Base-by-base conservation (phyloP, 2,797 vertebrate genomes). In the Tenualosa ilisha region DNA sequence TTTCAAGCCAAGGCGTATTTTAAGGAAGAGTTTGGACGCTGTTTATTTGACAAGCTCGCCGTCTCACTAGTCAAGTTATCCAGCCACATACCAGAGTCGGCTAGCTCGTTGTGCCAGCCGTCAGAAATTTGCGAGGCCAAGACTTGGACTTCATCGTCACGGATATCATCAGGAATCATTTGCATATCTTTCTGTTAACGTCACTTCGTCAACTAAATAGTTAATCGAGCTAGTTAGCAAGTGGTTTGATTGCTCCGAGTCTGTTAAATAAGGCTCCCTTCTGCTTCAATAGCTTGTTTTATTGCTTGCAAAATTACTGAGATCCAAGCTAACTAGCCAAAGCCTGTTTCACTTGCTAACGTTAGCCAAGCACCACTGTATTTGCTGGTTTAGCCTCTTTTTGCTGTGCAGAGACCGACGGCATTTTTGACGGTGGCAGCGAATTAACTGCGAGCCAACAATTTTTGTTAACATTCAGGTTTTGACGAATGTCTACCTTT, bases 261-360 rank as follows among this genome's bases (percentile, higher is more conserved):
- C 37, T 43, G 20, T 40, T 46, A 43, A 15, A 46, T 17, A 40
- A 79, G 17, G 15, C 59, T 9, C 8, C 31, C 68, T 22, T 79
- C 40, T 43, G 15, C 13, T 79, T 43, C 37, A 79, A 22, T 79
- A 17, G 37, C 37, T 61, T 79, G 72, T 79, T 79, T 79, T 22
- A 63, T 53, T 50, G 84, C 43, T 65, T 63, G 72, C 46, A 40
- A 54, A 51, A 81, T 68, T 68, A 31, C 20, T 84, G 83, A 46
- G 11, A 46, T 51, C 51, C 12, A 83, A 86, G 87, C 61, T 87
- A 83, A 63, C 59, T 83, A 91, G 89, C 85, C 72, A 79, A 43
- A 79, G 72, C 72, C 72, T 11, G 37, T 75, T 75, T 75, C 68
- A 40, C 37, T 79, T 79, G 72, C 72, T 79, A 79, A 79, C 72